These are phyloP conservation scores for Ctenomys sociabilis DNA, from an alignment of 2,113 vertebrate species.

Conservation along the genomic window DNA sequence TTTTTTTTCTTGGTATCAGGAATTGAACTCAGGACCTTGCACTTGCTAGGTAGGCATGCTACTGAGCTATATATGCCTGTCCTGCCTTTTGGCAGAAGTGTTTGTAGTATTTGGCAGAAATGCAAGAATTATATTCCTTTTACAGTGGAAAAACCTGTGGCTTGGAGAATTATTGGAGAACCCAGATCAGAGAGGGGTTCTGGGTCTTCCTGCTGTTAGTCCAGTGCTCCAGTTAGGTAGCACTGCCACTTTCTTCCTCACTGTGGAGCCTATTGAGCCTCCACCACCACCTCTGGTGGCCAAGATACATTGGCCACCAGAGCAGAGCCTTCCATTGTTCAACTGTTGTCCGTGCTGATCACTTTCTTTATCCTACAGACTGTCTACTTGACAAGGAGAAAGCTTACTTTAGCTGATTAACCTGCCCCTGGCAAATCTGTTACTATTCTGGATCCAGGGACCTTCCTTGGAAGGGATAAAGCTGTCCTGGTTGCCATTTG, in stretches of 20 bases:
- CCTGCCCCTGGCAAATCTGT: not conserved
- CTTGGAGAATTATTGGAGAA: not conserved
- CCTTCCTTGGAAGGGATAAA: not conserved
- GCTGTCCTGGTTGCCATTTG: not conserved
- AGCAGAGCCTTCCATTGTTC: not conserved
- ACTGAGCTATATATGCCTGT: no score
- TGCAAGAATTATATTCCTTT: not conserved
- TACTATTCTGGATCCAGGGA: constrained; percentile 4
- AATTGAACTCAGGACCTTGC: no score
- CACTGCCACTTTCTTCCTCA: not conserved
- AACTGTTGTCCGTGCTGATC: not conserved
- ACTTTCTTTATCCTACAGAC: not conserved
- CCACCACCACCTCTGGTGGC: no score
- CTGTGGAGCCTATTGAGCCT: not conserved
- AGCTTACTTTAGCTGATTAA: constrained; percentile 6
- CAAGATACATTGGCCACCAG: not conserved
- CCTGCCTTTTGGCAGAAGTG: constrained; percentile 24
- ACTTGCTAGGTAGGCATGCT: no score
- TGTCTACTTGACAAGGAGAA: not conserved
- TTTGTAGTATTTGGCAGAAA: not conserved
- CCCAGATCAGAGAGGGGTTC: not conserved
- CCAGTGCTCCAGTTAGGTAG: not conserved
- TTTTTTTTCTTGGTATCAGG: no score
- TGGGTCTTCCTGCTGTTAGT: not conserved
- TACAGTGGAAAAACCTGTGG: not conserved